Percentiles rank a stretch among this genome's conserved stretches.
Conservation (phyloP, 2,888 invertebrate species). For the Lamellibrachia satsuma region DNA sequence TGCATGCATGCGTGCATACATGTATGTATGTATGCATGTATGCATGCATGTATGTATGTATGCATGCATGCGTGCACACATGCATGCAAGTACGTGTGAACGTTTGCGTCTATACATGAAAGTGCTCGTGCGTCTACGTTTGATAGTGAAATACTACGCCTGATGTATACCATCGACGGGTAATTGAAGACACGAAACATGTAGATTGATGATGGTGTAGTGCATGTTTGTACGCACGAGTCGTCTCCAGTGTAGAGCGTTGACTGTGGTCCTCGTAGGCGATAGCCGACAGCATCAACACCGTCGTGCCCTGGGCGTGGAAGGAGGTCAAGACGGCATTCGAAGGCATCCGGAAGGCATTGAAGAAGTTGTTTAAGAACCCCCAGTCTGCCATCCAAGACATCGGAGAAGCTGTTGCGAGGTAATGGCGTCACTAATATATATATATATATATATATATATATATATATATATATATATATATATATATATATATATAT, state of each 20-base stretch:
- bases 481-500: too few relatives aligned
- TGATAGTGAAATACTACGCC: too few relatives aligned
- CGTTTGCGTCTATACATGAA: neutral
- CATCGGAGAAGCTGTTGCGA: neutral
- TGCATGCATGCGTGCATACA: neutral
- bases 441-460: too few relatives aligned
- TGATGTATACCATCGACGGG: too few relatives aligned
- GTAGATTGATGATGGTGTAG: too few relatives aligned
- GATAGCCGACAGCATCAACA: constrained; percentile 19
- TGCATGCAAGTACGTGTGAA: neutral
- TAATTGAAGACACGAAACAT: too few relatives aligned
- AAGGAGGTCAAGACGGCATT: constrained; percentile 22
- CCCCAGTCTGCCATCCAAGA: constrained; percentile 1
- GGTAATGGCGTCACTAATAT: neutral
- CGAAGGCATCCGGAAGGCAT: neutral
- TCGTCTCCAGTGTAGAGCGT: too few relatives aligned
- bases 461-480: too few relatives aligned
- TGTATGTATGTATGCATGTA: neutral
- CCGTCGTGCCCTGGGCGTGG: constrained; percentile 25
- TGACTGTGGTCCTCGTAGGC: neutral
- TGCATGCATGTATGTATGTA: neutral
- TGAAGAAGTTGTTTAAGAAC: neutral
- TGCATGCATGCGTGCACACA: neutral
- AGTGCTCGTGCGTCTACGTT: too few relatives aligned
- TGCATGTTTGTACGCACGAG: too few relatives aligned